A percentile compares a stretch with the other conserved stretches of the same genome.
These are phyloP conservation scores for Abramis brama DNA, from an alignment of 2,113 vertebrate species.

Conservation along the genomic window DNA sequence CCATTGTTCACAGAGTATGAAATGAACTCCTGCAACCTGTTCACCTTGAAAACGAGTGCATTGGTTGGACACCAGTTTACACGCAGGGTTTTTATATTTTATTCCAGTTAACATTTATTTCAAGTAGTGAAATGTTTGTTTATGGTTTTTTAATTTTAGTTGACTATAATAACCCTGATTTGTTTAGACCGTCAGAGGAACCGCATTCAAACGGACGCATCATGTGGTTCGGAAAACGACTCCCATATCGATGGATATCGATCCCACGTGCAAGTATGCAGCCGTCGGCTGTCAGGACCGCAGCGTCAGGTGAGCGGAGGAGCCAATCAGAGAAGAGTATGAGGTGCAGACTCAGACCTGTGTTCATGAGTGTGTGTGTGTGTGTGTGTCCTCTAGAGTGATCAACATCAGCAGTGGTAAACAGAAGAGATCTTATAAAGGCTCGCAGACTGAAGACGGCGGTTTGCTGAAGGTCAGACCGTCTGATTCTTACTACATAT, in stretches of 20 bases:
- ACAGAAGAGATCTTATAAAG: constrained; percentile 95
- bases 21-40: no score
- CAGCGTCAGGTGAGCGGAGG: constrained; percentile 81
- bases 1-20: no score
- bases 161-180: background rate
- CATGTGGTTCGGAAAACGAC: constrained; percentile 93
- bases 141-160: background rate
- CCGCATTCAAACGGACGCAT: constrained; percentile 90
- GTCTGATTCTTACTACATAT: background rate
- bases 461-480: constrained; percentile 85
- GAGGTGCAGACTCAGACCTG: no score
- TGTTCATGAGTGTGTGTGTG: background rate
- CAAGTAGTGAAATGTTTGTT: background rate
- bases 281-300: constrained; percentile 96
- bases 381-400: constrained; percentile 76
- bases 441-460: constrained; percentile 92
- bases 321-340: no score
- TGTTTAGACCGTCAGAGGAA: constrained; percentile 81
- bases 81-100: no score
- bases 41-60: no score
- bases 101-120: no score
- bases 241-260: constrained; percentile 91
- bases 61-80: no score
- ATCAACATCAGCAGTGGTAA: constrained; percentile 97
- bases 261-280: constrained; percentile 90